Evolutionary conservation across 2,797 vertebrate species (phyloP), one percentile per base, ranked within the genome.

Genomic region (Danio tinwini): DNA sequence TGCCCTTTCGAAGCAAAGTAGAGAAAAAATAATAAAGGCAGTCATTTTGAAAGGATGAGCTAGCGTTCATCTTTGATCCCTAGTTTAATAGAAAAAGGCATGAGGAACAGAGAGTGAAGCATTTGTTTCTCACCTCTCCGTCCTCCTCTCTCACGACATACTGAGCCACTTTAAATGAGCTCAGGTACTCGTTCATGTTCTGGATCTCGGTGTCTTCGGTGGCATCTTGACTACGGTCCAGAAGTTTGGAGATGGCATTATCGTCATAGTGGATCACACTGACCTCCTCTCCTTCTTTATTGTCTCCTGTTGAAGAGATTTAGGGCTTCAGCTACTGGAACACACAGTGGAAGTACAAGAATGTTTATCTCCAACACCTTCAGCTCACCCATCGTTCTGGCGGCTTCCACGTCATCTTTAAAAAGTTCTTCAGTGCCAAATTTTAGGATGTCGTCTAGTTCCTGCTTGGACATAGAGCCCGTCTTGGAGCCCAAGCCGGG

Each of bases 121-220:
- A 56, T 63, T 10, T 52, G 5, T 49, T 19, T 39, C 86, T 96
- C 93, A 99, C 98, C 97, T 98, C 97, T 74, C 96, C 97, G 0
- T 99, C 97, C 86, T 99, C 98, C 90, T 99, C 98, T 44, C 97
- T 96, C 88, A 99, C 97, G 92, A 99, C 96, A 44, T 99, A 99
- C 93, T 99, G 97, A 6, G 98, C 98, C 93, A 99, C 98, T 92
- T 99, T 99, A 90, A 99, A 99, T 89, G 98, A 99, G 92, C 97
- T 99, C 84, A 99, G 94, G 91, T 99, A 99, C 91, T 99, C 98
- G 7, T 99, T 99, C 97, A 99, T 99, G 91, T 98, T 99, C 93
- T 99, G 97, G 40, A 99, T 95, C 88, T 99, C 97, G 0, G 97
- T 97, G 92, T 98, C 97, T 0, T 98, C 98, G 0, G 96, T 98